Evolutionary conservation across 2,888 invertebrate genomes (phyloP), one percentile per base, ranked within the genome.

Genomic region (Orthosia cruda): DNA sequence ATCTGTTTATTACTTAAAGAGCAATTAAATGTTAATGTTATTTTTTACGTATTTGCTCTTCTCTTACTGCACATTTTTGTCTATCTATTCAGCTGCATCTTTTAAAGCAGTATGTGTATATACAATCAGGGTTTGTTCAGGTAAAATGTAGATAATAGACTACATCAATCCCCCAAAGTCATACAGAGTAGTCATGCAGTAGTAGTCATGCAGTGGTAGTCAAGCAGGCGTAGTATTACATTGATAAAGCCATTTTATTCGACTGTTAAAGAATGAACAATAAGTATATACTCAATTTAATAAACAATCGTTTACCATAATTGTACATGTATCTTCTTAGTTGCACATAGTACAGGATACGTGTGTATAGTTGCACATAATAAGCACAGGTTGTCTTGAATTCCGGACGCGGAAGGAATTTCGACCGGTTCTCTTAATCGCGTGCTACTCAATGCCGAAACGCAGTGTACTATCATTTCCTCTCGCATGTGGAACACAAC

Each of bases 371-470:
- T 66, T 72, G 77, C 71, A 82, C 77, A 83, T 82, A n/a, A 74
- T n/a, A 62, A 78, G 72, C 83, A 79, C 82, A 75, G 85, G 85
- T 20, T 49, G 52, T 86, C 67, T 83, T 80, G 84, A 86, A 86
- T 87, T 84, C 82, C 89, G 87, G 81, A 91, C 87, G 86, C 91
- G 92, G 92, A 92, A 92, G 91, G 87, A 83, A 71, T 20, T 70
- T 50, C 71, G 87, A 87, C 90, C 88, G 88, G 90, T 87, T 91
- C 74, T 81, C 69, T 88, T 91, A 90, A 91, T 92, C 88, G 88
- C 89, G 89, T 87, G 84, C 88, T 54, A 26, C 75, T 82, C 87
- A 87, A 85, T 84, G 86, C 77, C 88, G 73, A 84, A 82, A 75
- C 79, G 50, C 47, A 40, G 32, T 55, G 40, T 58, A 71, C 74